Base-by-base conservation (phyloP, 92 coral and sea anemone genomes). In the Diadumene lineata region DNA sequence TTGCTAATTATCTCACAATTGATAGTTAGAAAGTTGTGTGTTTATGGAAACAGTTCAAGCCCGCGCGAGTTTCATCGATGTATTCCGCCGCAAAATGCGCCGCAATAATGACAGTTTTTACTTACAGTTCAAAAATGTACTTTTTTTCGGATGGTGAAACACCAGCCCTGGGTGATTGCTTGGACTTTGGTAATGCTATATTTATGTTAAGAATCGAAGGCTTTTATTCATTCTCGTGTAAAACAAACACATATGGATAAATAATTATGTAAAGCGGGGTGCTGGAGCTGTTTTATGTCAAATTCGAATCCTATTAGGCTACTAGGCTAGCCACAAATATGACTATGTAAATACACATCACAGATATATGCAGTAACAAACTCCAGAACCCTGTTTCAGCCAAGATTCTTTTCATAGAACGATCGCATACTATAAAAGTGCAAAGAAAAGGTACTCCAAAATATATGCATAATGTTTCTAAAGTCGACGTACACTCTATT, bases 1-100 rank as follows among this genome's bases (percentile, higher is more conserved):
- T 72, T 72, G 77, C 77, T 72, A 72, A 72, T 72, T 22, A 72
- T 72, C 66, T 31, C 21, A 23, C 77, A 32, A 72, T 51, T 72
- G 56, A 56, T 72, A 61, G 56, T 55, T 72, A 31, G 24, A 70
- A 56, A 72, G 66, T 43, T 56, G 30, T 19, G 55, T 72, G 56
- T 56, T 56, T 56, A 18, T n/a, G n/a, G n/a, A n/a, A 72, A 72
- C 32, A 25, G n/a, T 56, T 31, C 7, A 56, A 56, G 46, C 18
- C 77, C 32, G 29, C 51, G 77, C 30, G 50, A 31, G 62, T 38
- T 38, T 13, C 48, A 4, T 38, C 48, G 13, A 38, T 38, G 48
- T n/a, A n/a, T n/a, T n/a, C 48, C 7, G 48, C 48, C 6, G 7
- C 13, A 38, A 38, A 38, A 38, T 4, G 48, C 48, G 13, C 48